Base-by-base conservation (phyloP, 1,140 invertebrate genomes). In the Drosophila pallidifrons region DNA sequence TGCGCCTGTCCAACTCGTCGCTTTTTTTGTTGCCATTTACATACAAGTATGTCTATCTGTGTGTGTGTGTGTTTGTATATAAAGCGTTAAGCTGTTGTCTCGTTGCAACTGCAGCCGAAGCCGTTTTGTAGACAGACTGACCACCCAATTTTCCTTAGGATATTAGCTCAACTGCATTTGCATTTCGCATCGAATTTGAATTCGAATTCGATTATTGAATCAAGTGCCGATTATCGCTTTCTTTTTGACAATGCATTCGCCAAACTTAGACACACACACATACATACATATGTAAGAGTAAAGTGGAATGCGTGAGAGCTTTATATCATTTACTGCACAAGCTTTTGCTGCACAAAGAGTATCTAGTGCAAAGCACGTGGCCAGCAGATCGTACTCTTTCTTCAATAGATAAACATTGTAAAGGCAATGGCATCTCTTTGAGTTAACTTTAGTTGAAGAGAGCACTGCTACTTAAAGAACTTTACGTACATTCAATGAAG, bases 21-120 rank as follows among this genome's bases (percentile, higher is more conserved):
- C 51, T 51, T 51, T 66, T 49, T 49, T 72, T 72, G 47, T 41
- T 49, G 49, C 49, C 52, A 68, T 77, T 68, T 74, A 63, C 64
- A 68, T 66, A 66, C n/a, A 45, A n/a, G 38, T 10, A 41, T 7
- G 35, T 64, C 45, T 57, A 67, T 57, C 60, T 11, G 25, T 16
- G 35, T 20, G 45, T 16, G 35, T 20, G 45, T 52, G 5, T 52
- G 16, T 49, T n/a, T 30, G 1, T 64, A 20, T 64, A 60, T 52
- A 15, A 32, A 25, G 20, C 20, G 45, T 32, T 60, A 52, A 57
- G 61, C 67, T 61, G 30, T 70, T 71, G 60, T 41, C 49, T 20
- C 20, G 55, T 55, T 46, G 30, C 49, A 38, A 28, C 46, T 28
- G 3, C 43, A 10, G 8, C 10, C 41, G 32, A 11, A 8, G 35